Conservation (phyloP, 2,113 vertebrate genomes). For the Rhea pennata region DNA sequence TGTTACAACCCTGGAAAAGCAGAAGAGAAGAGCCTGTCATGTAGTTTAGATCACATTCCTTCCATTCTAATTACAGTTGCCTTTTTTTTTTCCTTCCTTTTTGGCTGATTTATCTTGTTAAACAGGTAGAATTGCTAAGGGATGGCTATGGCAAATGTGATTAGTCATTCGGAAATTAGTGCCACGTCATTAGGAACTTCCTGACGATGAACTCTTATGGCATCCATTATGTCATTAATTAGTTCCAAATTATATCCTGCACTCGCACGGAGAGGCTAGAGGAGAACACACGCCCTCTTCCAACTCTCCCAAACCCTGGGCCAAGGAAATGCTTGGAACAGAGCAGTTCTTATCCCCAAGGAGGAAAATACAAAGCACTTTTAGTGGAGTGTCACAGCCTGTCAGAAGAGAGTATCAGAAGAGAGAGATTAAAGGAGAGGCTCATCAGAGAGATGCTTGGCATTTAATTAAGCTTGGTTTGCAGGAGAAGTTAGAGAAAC, state of each 20-base stretch:
- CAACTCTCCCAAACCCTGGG: not conserved
- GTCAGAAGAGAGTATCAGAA: not conserved
- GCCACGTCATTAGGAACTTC: slow-evolving; percentile 14
- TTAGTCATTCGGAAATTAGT: slow-evolving; percentile 1
- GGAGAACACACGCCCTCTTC: not conserved
- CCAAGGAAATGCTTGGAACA: not conserved
- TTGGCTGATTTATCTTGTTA: not conserved
- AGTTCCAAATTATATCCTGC: not conserved
- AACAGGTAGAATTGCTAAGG: not conserved
- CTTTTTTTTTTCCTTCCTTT: not conserved
- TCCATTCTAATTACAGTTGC: not conserved
- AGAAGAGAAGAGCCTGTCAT: fast-evolving
- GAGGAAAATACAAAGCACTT: not conserved
- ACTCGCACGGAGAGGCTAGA: not conserved
- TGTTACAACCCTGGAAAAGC: not conserved
- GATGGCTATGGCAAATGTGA: not conserved
- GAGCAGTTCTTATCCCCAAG: not conserved
- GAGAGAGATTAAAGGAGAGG: not conserved
- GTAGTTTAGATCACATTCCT: not conserved
- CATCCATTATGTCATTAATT: not conserved
- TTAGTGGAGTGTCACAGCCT: not conserved
- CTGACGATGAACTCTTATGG: not conserved
- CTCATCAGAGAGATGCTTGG: not conserved
- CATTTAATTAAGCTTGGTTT: not conserved
- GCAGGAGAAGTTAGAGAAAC: not conserved